A percentile compares a stretch with the other conserved stretches of the same genome.
phyloP scores from a whole-genome alignment of 30 jellyfish, hydroid and myxozoan genomes.

The Phacellophora camtschatica region DNA sequence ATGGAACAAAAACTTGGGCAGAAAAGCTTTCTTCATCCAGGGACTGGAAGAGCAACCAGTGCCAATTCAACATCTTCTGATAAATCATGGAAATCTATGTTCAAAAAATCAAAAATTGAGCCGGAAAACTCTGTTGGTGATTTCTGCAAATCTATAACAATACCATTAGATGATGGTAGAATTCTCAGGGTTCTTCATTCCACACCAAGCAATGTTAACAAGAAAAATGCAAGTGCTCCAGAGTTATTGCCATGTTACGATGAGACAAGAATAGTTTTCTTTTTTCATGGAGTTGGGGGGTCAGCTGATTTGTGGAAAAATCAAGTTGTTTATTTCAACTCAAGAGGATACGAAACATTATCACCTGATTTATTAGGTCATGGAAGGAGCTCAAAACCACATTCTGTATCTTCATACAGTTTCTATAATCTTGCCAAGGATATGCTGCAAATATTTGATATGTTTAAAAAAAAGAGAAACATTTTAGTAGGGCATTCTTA shows the following conservation, averaged over 20 bases:
- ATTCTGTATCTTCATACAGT: conserved; percentile 23
- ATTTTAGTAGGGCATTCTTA: conserved; percentile 93
- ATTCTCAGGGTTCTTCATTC: conserved; percentile 63
- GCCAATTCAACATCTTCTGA: conserved; percentile 15
- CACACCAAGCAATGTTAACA: background rate
- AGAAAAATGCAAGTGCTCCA: background rate
- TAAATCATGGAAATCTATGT: conserved; percentile 18
- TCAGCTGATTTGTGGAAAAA: conserved; percentile 83
- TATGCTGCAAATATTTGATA: conserved; percentile 78
- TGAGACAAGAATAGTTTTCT: conserved; percentile 42
- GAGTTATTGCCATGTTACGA: background rate
- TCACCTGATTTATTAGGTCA: conserved; percentile 96
- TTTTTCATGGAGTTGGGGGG: conserved; percentile 98
- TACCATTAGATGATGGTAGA: conserved; percentile 45
- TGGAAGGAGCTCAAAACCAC: conserved; percentile 93
- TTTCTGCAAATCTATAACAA: conserved; percentile 26
- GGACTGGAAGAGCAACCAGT: conserved; percentile 3
- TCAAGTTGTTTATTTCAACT: conserved; percentile 63
- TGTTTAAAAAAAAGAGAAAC: conserved; percentile 55
- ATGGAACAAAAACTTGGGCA: no score
- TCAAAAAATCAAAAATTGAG: conserved; percentile 20
- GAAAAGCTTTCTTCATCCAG: no score
- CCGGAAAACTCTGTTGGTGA: conserved; percentile 4
- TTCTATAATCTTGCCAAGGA: conserved; percentile 80
- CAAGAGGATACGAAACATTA: conserved; percentile 76